Conservation (phyloP, 1,140 invertebrate species). For the Apis laboriosa region DNA sequence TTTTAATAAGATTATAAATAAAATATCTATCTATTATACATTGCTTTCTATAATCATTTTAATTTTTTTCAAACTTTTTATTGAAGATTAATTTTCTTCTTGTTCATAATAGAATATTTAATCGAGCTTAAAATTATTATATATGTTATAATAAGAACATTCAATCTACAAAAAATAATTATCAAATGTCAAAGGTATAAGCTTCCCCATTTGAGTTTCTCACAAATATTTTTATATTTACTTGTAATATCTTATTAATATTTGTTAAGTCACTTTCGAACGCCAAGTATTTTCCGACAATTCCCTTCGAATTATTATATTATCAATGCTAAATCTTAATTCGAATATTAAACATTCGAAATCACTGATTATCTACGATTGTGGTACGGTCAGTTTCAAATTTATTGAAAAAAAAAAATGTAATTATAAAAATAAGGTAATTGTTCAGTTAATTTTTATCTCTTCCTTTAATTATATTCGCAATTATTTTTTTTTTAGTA, state of each 20-base stretch:
- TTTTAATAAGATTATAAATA: not conserved
- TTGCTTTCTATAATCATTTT: not conserved
- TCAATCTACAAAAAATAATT: slow-evolving; percentile 10
- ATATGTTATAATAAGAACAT: not conserved
- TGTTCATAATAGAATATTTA: not conserved
- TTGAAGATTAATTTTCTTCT: not conserved
- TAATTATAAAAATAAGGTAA: not conserved
- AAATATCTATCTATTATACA: not conserved
- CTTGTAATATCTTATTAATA: slow-evolving; percentile 1
- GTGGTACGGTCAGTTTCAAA: slow-evolving; percentile 11
- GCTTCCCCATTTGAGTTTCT: slow-evolving; percentile 8
- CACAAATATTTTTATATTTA: slow-evolving; percentile 8
- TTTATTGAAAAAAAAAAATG: not conserved
- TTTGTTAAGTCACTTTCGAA: slow-evolving; percentile 38
- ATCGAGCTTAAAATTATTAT: slow-evolving; percentile 3
- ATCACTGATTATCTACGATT: not conserved
- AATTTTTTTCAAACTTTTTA: not conserved
- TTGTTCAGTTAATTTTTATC: not conserved
- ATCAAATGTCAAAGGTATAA: slow-evolving; percentile 22
- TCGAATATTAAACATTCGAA: slow-evolving; percentile 14
- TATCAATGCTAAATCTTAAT: not conserved
- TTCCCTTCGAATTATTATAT: slow-evolving; percentile 23
- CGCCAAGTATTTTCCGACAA: slow-evolving; percentile 25
- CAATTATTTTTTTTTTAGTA: not conserved
- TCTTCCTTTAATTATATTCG: not conserved